Conservation (phyloP, 2,797 vertebrate genomes). For the Mormyrops attenuatus region DNA sequence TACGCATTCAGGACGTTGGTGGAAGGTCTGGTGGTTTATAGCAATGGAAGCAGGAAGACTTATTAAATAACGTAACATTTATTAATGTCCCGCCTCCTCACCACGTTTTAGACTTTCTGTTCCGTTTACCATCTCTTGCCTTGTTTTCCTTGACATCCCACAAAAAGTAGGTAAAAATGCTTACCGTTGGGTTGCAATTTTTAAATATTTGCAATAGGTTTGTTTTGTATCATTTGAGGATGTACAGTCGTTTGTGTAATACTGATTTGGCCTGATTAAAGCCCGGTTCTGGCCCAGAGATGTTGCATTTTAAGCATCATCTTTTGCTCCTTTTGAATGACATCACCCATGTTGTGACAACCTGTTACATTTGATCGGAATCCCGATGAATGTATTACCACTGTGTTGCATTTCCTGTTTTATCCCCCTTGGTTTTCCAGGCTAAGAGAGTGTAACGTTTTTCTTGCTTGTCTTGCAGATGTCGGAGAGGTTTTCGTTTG, state of each 20-base stretch:
- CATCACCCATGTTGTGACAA: not conserved
- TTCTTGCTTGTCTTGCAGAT: constrained; percentile 41
- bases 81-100: not conserved
- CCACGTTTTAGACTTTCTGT: not conserved
- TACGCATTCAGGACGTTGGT: not conserved
- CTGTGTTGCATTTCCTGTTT: not conserved
- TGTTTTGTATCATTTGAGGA: not conserved
- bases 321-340: not conserved
- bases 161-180: not conserved
- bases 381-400: not conserved
- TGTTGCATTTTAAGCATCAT: not conserved
- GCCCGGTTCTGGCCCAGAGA: not conserved
- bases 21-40: not conserved
- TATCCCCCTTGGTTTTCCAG: not conserved
- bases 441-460: not conserved
- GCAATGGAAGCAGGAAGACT: not conserved
- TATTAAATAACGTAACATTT: too few species aligned
- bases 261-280: not conserved
- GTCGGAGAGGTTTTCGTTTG: constrained; percentile 67
- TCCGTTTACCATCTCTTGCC: not conserved
- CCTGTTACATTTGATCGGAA: not conserved
- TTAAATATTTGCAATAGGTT: not conserved
- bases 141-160: not conserved
- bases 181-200: not conserved
- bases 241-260: not conserved